A percentile compares a stretch with the other conserved stretches of the same genome.
Evolutionary conservation across 1,140 invertebrate species (phyloP).

Genomic region (Diorhabda carinulata): DNA sequence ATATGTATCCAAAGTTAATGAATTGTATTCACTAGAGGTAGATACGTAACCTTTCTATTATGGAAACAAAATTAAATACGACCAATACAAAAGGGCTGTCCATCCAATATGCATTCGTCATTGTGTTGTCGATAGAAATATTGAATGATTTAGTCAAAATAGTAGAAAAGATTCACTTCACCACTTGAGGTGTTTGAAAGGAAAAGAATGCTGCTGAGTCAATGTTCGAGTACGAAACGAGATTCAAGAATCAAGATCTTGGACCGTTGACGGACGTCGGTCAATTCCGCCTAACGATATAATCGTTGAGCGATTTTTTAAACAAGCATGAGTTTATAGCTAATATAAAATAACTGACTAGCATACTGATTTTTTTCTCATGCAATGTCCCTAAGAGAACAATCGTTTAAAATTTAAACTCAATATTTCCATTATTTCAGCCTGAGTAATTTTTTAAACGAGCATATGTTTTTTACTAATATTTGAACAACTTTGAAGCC

Average conservation of each 20-base stretch:
- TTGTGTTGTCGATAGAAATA: constrained; percentile 2
- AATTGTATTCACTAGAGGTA: not conserved
- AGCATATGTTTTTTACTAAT: too few species aligned
- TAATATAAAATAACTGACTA: too few species aligned
- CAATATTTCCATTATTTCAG: too few species aligned
- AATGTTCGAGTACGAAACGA: constrained; percentile 7
- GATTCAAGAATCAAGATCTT: constrained; percentile 1
- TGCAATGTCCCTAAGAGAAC: too few species aligned
- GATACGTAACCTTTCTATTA: not conserved
- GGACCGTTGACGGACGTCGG: constrained; percentile 4
- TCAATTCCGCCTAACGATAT: constrained; percentile 2
- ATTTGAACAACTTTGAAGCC: too few species aligned
- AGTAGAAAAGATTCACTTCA: constrained; percentile 16
- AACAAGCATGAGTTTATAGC: too few species aligned
- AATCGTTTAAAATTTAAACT: too few species aligned
- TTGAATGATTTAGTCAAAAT: constrained; percentile 3
- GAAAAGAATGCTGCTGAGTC: constrained; percentile 13
- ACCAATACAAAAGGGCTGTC: not conserved
- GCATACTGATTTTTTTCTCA: too few species aligned
- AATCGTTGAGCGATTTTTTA: too few species aligned
- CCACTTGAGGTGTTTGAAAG: constrained; percentile 21
- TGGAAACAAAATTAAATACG: not conserved
- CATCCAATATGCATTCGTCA: constrained; percentile 2
- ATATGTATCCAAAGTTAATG: not conserved
- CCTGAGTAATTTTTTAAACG: too few species aligned